Percentiles rank a stretch among this genome's conserved stretches.
These are phyloP conservation scores for Pithys albifrons DNA, from an alignment of 2,113 vertebrate genomes.

Conservation along the genomic window DNA sequence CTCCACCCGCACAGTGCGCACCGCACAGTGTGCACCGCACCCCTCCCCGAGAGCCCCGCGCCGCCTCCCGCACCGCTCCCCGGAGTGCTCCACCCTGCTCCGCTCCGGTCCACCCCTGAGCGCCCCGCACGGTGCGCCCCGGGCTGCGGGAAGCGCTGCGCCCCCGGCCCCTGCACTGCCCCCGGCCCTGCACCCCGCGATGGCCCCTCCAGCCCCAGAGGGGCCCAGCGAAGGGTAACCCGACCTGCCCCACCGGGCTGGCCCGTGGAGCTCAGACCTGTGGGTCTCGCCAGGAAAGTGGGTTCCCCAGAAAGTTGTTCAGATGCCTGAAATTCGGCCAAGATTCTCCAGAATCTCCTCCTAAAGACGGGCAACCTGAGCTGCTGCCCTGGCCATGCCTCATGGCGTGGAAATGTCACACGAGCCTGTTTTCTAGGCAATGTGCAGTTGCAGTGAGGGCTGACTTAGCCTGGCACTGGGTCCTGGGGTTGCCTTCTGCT, in stretches of 20 bases:
- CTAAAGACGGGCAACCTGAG: neutral
- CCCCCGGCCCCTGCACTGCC: too few species aligned
- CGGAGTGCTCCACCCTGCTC: neutral
- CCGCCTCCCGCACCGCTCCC: too few species aligned
- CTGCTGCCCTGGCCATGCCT: neutral
- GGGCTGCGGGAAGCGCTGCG: neutral
- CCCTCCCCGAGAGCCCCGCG: too few species aligned
- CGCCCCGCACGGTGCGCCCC: neutral
- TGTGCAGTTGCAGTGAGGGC: neutral
- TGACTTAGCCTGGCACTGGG: neutral
- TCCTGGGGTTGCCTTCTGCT: neutral
- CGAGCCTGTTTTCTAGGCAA: neutral
- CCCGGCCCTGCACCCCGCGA: too few species aligned
- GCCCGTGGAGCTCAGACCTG: accelerated
- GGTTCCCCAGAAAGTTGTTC: neutral
- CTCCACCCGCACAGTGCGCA: too few species aligned
- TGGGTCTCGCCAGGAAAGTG: neutral
- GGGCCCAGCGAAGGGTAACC: accelerated
- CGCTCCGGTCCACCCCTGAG: neutral
- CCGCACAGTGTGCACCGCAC: too few species aligned
- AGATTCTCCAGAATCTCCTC: neutral
- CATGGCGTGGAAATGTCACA: neutral
- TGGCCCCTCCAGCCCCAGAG: neutral
- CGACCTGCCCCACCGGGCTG: accelerated
- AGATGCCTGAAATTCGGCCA: neutral